Percentiles rank a stretch among this genome's conserved stretches.
Conservation (phyloP, 2,113 vertebrate genomes). For the Sitta europaea region DNA sequence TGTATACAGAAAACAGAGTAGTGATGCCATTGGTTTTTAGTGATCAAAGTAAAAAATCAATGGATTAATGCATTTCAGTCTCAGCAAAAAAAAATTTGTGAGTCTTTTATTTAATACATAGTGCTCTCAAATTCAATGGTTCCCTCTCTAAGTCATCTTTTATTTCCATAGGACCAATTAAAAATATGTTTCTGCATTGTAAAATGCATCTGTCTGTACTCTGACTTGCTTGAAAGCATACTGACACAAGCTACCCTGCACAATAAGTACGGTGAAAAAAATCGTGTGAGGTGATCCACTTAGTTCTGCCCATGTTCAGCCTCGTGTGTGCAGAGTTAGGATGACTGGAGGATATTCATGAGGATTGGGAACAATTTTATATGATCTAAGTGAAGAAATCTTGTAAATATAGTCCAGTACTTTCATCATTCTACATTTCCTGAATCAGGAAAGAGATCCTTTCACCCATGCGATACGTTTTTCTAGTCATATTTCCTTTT, state of each 20-base stretch:
- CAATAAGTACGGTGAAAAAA: not conserved
- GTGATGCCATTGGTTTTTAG: slow-evolving; percentile 5
- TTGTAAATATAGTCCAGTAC: not conserved
- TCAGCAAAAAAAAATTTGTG: not conserved
- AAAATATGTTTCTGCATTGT: not conserved
- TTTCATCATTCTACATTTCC: slow-evolving; percentile 3
- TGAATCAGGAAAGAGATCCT: not conserved
- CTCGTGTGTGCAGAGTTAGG: not conserved
- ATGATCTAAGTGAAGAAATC: not conserved
- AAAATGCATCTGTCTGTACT: not conserved
- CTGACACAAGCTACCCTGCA: not conserved
- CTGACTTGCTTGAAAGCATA: fast-evolving
- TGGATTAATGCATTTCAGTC: not conserved
- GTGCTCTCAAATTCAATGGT: not conserved
- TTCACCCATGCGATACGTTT: not conserved
- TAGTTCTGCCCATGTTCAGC: not conserved
- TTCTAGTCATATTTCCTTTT: slow-evolving; percentile 24
- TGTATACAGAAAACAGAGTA: not conserved
- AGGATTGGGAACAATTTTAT: not conserved
- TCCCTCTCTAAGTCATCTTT: not conserved
- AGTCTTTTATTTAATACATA: not conserved
- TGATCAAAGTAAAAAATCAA: slow-evolving; percentile 6
- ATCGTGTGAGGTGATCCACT: not conserved
- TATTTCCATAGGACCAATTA: not conserved
- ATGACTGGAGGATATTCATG: not conserved